phyloP scores from a whole-genome alignment of 2,797 vertebrate genomes.

The Mormyrus proboscirostris region DNA sequence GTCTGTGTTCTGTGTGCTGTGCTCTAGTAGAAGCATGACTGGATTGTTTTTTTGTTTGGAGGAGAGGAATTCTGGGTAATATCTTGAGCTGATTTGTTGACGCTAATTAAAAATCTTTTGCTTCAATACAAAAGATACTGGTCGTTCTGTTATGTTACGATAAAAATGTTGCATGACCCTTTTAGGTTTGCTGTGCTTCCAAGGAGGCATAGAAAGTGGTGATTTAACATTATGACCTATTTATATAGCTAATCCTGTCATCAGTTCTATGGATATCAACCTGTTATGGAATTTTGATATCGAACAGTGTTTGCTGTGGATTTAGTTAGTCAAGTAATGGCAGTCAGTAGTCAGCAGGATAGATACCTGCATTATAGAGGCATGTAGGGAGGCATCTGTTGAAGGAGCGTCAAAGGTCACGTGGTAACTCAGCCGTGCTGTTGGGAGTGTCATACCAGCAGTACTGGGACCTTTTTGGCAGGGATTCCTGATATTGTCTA shows the following conservation, averaged over 20 bases:
- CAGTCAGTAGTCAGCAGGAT: neutral
- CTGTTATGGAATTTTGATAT: neutral
- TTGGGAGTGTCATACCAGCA: neutral
- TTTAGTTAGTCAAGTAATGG: neutral
- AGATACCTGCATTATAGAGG: neutral
- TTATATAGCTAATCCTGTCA: neutral
- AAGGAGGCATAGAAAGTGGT: neutral
- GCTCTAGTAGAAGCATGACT: neutral
- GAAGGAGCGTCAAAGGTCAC: neutral
- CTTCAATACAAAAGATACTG: neutral
- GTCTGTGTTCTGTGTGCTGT: neutral
- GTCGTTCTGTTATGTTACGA: neutral
- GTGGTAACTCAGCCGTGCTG: neutral
- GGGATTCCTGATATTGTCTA: neutral
- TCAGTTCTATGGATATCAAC: neutral
- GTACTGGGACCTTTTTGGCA: neutral
- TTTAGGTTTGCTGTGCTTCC: neutral
- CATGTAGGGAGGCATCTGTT: neutral
- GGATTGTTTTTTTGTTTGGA: neutral
- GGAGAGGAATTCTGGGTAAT: neutral
- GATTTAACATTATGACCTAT: neutral
- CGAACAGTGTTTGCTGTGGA: neutral
- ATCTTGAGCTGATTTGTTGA: neutral
- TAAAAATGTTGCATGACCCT: neutral
- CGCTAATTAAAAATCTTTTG: neutral